phyloP scores from a whole-genome alignment of 2,113 vertebrate genomes.

The Boleophthalmus pectinirostris region DNA sequence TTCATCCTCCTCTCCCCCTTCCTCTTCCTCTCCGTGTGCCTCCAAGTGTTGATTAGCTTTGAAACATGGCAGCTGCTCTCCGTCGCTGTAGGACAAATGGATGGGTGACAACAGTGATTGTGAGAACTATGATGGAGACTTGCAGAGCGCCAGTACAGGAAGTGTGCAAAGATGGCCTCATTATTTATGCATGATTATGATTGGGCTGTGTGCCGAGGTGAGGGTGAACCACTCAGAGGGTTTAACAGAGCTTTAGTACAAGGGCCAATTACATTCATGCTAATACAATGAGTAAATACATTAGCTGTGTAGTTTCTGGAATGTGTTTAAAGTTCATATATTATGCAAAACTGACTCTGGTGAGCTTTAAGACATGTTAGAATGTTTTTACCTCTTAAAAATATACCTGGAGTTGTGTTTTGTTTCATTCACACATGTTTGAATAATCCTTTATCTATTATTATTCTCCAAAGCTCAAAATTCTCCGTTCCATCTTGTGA shows the following conservation, averaged over 20 bases:
- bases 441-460: too few species aligned
- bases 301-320: neutral
- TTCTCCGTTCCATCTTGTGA: too few species aligned
- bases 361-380: too few species aligned
- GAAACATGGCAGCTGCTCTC: constrained; percentile 18
- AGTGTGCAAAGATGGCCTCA: constrained; percentile 10
- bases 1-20: neutral
- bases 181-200: constrained; percentile 37
- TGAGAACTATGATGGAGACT: neutral
- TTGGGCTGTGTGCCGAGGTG: constrained; percentile 17
- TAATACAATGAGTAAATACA: constrained; percentile 5
- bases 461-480: too few species aligned
- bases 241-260: constrained; percentile 23
- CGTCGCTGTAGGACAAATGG: constrained; percentile 7
- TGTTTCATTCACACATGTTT: too few species aligned
- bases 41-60: constrained; percentile 28
- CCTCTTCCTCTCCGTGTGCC: constrained; percentile 18
- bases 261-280: neutral
- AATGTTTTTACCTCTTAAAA: too few species aligned
- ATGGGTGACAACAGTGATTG: constrained; percentile 8
- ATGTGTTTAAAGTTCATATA: neutral
- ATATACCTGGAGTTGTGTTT: too few species aligned
- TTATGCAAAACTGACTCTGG: too few species aligned
- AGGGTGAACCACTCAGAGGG: constrained; percentile 6
- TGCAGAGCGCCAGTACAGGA: neutral